Evolutionary conservation across 1,140 invertebrate genomes (phyloP).

Genomic region (Drosophila lacertosa): DNA sequence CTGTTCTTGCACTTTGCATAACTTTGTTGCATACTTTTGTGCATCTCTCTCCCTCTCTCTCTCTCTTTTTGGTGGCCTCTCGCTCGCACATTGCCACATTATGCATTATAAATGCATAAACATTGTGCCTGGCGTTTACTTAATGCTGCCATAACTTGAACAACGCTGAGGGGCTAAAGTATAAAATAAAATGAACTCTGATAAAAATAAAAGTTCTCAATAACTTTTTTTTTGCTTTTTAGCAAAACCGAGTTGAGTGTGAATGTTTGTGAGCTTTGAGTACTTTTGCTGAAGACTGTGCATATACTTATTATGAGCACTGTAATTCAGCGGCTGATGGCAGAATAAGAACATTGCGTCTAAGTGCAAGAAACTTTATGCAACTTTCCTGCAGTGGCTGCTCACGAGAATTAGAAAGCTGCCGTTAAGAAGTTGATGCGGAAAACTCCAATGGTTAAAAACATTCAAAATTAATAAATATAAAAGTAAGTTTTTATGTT

Average conservation of each 20-base stretch:
- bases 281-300: constrained; percentile 8
- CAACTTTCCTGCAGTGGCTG: not conserved
- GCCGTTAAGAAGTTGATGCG: too few species aligned
- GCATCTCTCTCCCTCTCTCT: constrained; percentile 22
- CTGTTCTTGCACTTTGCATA: constrained; percentile 72
- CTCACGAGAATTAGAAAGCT: too few species aligned
- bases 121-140: constrained; percentile 74
- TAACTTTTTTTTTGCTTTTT: constrained; percentile 48
- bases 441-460: too few species aligned
- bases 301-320: not conserved
- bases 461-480: too few species aligned
- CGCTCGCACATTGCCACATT: constrained; percentile 40
- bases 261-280: constrained; percentile 6
- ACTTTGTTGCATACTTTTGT: constrained; percentile 75
- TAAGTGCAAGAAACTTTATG: constrained; percentile 6
- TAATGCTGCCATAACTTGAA: constrained; percentile 68
- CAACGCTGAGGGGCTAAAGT: constrained; percentile 10
- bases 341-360: not conserved
- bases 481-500: too few species aligned
- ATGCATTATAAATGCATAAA: constrained; percentile 78
- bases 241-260: constrained; percentile 24
- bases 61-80: constrained; percentile 1
- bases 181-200: constrained; percentile 13
- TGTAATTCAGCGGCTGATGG: constrained; percentile 5
- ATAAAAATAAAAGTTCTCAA: constrained; percentile 56